Base-by-base conservation (phyloP, 2,797 vertebrate genomes). In the Ispidina lecontei region DNA sequence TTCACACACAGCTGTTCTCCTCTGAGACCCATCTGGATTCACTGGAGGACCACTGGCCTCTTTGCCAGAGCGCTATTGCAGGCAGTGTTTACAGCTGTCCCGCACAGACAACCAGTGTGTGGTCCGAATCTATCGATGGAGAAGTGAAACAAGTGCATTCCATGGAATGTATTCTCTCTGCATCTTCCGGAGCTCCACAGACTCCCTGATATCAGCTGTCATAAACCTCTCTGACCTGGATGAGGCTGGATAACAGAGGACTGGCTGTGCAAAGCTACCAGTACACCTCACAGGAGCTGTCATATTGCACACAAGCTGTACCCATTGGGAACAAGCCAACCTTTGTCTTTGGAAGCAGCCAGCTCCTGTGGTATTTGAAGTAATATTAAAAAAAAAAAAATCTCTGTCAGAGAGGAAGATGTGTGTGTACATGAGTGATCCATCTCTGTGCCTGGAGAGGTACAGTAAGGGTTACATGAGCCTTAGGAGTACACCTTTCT, bases 1-100 rank as follows among this genome's bases (percentile, higher is more conserved):
- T 96, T 97, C 94, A 85, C 84, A 96, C 91, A 90, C 95, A 97
- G 96, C 96, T 97, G 95, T 94, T 96, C 87, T 97, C 96, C 96
- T 91, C 72, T 0, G 94, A 97, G 95, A 95, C 83, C 62, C 90
- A 95, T 95, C 87, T 96, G 89, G 88, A 96, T 89, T 94, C 91
- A 86, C 56, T 79, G 75, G 85, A 96, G 96, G 96, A 89, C 89
- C 96, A 97, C 84, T 86, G 86, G 89, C 76, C 84, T 79, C 68
- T 77, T 90, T 94, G 89, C 94, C 93, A 96, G 91, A 96, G 90
- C 91, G 92, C 89, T 85, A 29, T 95, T 58, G 4, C 90, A 95
- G 92, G 52, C 63, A 12, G 84, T 75, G 84, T 97, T 97, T 96
- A 96, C 93, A 97, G 91, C 76, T 95, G 90, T 92, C 96, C 86